Base-by-base conservation (phyloP, 2,797 vertebrate genomes). In the Sylvia borin region DNA sequence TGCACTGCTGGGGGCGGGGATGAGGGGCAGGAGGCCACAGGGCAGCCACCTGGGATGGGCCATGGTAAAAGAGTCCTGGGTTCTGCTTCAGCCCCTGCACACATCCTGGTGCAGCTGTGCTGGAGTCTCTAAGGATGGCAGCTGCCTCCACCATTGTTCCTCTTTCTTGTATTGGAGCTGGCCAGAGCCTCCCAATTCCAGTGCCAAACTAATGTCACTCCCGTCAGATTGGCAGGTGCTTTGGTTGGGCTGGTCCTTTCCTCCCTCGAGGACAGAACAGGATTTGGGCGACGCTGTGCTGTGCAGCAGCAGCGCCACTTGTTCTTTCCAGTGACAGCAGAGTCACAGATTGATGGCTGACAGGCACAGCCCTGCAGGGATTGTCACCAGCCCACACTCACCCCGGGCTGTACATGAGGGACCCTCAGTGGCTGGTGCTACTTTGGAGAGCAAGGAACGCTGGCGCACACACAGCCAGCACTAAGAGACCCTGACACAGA, bases 361-460 rank as follows among this genome's bases (percentile, higher is more conserved):
- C 9, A 20, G 27, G 42, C 22, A 34, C 9, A 36, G 16, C 27
- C 47, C 16, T 16, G 11, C 2, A 1, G 38, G 54, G 12, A 21
- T 12, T 3, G 16, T 24, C 57, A 9, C 40, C 11, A 13, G 5
- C 36, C 16, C 25, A 1, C 11, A 1, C 6, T 11, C 11, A 7
- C 21, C 10, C 3, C 31, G 7, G 1, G 1, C 47, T 16, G 7
- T 1, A 4, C 0, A 0, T 0, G 7, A 47, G 40, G n/a, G 38
- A 38, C n/a, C 32, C 29, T 45, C 0, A 0, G 60, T 7, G 81
- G 19, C 53, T 24, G 1, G 1, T 11, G 64, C 34, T 4, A 0
- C 40, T 48, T 24, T 22, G 29, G 16, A 47, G 21, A 34, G 42
- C 14, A 5, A 24, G 48, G 36, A 66, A 31, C 16, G 10, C 8